Percentiles rank a stretch among this genome's conserved stretches.
phyloP scores from a whole-genome alignment of 2,888 invertebrate species.

The Argyresthia goedartella region DNA sequence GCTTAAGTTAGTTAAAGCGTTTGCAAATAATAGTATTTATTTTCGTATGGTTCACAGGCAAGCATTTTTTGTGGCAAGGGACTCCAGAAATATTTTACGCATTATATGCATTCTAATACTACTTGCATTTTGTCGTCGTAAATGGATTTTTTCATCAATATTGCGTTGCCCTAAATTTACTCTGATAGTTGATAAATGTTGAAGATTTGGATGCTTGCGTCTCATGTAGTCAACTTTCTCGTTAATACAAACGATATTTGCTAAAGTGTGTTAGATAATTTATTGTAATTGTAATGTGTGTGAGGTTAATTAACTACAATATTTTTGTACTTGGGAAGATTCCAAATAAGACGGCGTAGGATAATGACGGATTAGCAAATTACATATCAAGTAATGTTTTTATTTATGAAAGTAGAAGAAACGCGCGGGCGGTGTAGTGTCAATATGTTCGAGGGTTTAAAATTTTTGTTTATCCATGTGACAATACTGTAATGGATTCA shows the following conservation, averaged over 20 bases:
- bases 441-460: conserved; percentile 24
- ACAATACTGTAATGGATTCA: conserved; percentile 45
- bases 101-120: conserved; percentile 21
- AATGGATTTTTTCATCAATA: not conserved
- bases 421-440: conserved; percentile 33
- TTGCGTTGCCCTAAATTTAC: not conserved
- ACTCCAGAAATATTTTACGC: conserved; percentile 50
- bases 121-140: not conserved
- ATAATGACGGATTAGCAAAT: conserved; percentile 52
- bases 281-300: conserved; percentile 50
- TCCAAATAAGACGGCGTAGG: conserved; percentile 53
- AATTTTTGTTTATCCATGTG: conserved; percentile 45
- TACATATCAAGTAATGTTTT: conserved; percentile 66
- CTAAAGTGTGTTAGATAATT: conserved; percentile 49
- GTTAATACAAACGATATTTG: conserved; percentile 16
- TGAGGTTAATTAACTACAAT: conserved; percentile 59
- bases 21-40: conserved; percentile 62
- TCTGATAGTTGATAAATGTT: no score
- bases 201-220: not conserved
- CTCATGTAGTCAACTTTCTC: not conserved
- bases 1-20: conserved; percentile 66
- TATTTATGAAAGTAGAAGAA: conserved; percentile 33
- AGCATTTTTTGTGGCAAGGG: conserved; percentile 34
- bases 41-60: conserved; percentile 44
- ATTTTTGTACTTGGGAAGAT: conserved; percentile 59